Evolutionary conservation across 2,888 invertebrate genomes (phyloP), one percentile per base, ranked within the genome.

Genomic region (Brachylomia viminalis): DNA sequence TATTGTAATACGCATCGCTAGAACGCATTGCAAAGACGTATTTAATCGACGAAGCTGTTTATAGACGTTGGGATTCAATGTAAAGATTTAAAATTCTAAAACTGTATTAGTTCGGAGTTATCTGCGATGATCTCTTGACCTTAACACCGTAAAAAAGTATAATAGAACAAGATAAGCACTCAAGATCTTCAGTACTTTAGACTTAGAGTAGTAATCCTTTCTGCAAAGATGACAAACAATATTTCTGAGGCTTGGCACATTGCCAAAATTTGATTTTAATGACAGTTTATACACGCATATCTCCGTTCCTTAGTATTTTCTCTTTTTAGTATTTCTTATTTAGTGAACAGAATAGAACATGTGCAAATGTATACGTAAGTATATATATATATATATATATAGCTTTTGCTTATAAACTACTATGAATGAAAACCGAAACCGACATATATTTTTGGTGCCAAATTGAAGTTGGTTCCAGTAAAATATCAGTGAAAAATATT

Each of bases 201-300:
- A 79, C 66, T 82, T 68, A 54, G 66, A 79, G 76, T 87, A 87
- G 90, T 91, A 93, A 93, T 92, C 91, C 91, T 94, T 94, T 91
- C 91, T 93, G 92, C 91, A 92, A 93, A 94, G 93, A 95, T 90
- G 92, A 92, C 93, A 93, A 94, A 95, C 93, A 94, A 94, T 95
- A 94, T 94, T 93, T 94, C 91, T 93, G 93, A 91, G 93, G 92
- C 87, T 93, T 96, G 96, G 96, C 91, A 70, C 86, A 66, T 56
- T 52, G 95, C 96, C 96, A 96, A 94, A 93, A 94, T 95, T 95
- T 94, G 93, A 94, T 96, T 96, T 95, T 96, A 96, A 96, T 96
- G 94, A 95, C 94, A 94, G 91, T 94, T 95, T 94, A 95, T 94
- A 94, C 91, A 93, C 93, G 91, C 93, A 93, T 94, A 94, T 92